Evolutionary conservation across 2,888 invertebrate species (phyloP), one percentile per base, ranked within the genome.

Genomic region (Argynnis bischoffii): DNA sequence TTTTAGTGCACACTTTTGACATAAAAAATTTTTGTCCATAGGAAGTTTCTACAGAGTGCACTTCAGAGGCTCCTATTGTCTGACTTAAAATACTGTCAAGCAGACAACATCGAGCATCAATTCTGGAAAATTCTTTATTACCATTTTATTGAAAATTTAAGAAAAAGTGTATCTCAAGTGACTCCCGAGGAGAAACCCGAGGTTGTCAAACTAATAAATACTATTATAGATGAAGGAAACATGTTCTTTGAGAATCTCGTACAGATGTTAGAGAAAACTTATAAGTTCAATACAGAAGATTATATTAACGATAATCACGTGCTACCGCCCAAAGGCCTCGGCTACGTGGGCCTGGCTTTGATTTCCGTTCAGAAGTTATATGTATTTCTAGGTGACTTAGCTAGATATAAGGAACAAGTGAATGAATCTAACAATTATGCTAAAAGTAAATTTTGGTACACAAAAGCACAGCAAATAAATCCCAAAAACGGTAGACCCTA

Each of bases 401-500:
- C 97, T 15, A 94, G 99, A 69, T 99, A 99, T 88, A 95, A 95
- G 82, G 97, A 98, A 82, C 96, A 97, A 88, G 95, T 96, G 54
- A 96, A 95, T 76, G 96, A 96, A 80, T 95, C 96, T 0, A 94
- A 95, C 67, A 97, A 97, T 89, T 98, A 96, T 84, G 96, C 96
- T 54, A 93, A 93, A 79, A 93, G 93, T 81, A 93, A 93, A 82
- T 95, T 96, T 79, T 98, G 97, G 95, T 99, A 99, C 84, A 95
- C 97, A 70, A 98, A 97, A 90, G 98, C 99, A 14, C 97, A 98
- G 83, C 96, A 97, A 87, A 95, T 99, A 54, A 97, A 98, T 89
- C 98, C 99, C 11, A 97, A 98, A 87, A 98, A 98, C 92, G 99
- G 99, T 63, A 94, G 97, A 75, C 98, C 99, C 0, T 99, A 99